Conservation (phyloP, 2,888 invertebrate genomes). For the Phymatocera aterrima region DNA sequence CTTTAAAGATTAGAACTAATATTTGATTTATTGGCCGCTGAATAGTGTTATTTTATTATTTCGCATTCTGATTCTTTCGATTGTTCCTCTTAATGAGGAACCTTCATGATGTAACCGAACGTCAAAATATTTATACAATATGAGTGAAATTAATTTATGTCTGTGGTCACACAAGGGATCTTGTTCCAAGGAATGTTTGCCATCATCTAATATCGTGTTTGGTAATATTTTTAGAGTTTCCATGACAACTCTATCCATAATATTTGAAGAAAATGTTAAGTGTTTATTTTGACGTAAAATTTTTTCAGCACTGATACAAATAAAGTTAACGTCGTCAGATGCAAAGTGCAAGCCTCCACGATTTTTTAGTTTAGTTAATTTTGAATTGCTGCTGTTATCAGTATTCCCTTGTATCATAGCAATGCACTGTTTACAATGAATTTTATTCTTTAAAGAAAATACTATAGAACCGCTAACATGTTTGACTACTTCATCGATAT, state of each 20-base stretch:
- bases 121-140: constrained; percentile 29
- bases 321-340: constrained; percentile 42
- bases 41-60: neutral
- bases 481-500: constrained; percentile 41
- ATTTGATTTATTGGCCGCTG: constrained; percentile 26
- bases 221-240: constrained; percentile 47
- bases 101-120: constrained; percentile 18
- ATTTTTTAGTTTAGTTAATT: constrained; percentile 44
- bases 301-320: constrained; percentile 43
- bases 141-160: constrained; percentile 34
- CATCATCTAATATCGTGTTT: constrained; percentile 32
- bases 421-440: constrained; percentile 45
- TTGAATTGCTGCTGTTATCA: constrained; percentile 15
- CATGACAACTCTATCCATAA: constrained; percentile 31
- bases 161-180: constrained; percentile 41
- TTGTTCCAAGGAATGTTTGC: constrained; percentile 36
- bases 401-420: constrained; percentile 16
- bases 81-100: neutral
- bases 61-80: neutral
- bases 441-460: constrained; percentile 35
- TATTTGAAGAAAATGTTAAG: neutral
- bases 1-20: no score
- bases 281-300: constrained; percentile 13
- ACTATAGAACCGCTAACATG: constrained; percentile 47
- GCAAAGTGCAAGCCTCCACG: constrained; percentile 47